A percentile compares a stretch with the other conserved stretches of the same genome.
These are phyloP conservation scores for Leptobrachium ailaonicum DNA, from an alignment of 2,113 vertebrate species.

Conservation along the genomic window DNA sequence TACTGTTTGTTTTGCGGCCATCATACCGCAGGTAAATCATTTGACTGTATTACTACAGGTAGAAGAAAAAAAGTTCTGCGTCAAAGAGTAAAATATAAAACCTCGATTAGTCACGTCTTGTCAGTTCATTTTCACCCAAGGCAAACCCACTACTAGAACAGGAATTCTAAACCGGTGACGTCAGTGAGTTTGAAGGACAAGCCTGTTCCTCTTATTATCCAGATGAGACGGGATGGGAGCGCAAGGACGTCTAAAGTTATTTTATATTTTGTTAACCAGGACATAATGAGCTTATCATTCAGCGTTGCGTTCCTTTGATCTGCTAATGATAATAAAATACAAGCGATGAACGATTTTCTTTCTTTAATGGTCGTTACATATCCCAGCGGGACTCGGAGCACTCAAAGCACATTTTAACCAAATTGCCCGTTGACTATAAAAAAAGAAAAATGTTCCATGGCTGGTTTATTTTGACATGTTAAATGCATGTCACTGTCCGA, in stretches of 20 bases:
- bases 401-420: too few relatives aligned
- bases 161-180: slow-evolving; percentile 55
- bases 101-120: slow-evolving; percentile 62
- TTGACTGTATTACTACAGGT: too few relatives aligned
- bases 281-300: slow-evolving; percentile 1
- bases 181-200: slow-evolving; percentile 56
- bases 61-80: too few relatives aligned
- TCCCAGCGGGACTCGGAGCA: too few relatives aligned
- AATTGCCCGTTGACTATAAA: too few relatives aligned
- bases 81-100: slow-evolving; percentile 55
- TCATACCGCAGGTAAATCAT: too few relatives aligned
- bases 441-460: not conserved
- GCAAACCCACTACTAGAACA: slow-evolving; percentile 61
- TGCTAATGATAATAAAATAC: not conserved
- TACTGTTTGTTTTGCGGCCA: too few relatives aligned
- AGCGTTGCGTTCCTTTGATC: slow-evolving; percentile 5
- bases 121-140: slow-evolving; percentile 64
- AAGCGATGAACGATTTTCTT: too few relatives aligned
- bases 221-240: slow-evolving; percentile 47
- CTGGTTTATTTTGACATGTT: not conserved
- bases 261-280: slow-evolving; percentile 2
- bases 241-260: not conserved
- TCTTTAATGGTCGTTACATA: too few relatives aligned
- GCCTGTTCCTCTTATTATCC: slow-evolving; percentile 52
- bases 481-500: not conserved